A percentile compares a stretch with the other conserved stretches of the same genome.
Conservation (phyloP, 2,113 vertebrate genomes). For the Symphodus melops region DNA sequence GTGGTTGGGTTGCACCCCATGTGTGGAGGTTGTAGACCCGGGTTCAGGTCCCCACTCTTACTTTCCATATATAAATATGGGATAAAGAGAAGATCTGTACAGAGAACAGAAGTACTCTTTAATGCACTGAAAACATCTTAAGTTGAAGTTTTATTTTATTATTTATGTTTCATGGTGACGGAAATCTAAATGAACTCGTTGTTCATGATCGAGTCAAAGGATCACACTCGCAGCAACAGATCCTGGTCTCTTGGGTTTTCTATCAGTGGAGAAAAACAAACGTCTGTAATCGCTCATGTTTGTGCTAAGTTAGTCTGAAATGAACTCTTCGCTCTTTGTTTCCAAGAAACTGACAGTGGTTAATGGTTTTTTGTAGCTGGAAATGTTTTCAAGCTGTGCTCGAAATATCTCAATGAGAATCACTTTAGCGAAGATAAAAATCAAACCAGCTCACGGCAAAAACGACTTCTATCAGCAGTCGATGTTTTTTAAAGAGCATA, state of each 20-base stretch:
- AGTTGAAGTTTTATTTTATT: too few species aligned
- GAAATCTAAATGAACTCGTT: too few species aligned
- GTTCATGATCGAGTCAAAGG: background rate
- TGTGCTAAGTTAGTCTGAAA: background rate
- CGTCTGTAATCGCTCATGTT: background rate
- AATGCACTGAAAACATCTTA: too few species aligned
- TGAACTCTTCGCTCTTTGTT: background rate
- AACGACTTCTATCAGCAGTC: constrained; percentile 37
- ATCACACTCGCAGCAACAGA: background rate
- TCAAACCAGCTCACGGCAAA: constrained; percentile 37
- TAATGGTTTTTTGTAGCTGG: constrained; percentile 13
- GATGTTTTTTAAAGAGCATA: constrained; percentile 28
- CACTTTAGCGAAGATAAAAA: constrained; percentile 41
- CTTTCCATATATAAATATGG: too few species aligned
- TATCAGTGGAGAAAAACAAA: background rate
- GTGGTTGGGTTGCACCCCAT: too few species aligned
- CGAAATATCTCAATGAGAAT: constrained; percentile 14
- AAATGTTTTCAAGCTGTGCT: constrained; percentile 11
- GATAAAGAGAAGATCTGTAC: too few species aligned
- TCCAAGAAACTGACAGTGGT: constrained; percentile 16
- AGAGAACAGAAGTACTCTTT: too few species aligned
- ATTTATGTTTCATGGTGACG: too few species aligned
- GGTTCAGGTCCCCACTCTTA: too few species aligned
- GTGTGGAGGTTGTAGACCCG: too few species aligned
- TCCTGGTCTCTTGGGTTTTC: background rate